These are phyloP conservation scores for Nephrotoma flavescens DNA, from an alignment of 2,888 invertebrate genomes.

Conservation along the genomic window DNA sequence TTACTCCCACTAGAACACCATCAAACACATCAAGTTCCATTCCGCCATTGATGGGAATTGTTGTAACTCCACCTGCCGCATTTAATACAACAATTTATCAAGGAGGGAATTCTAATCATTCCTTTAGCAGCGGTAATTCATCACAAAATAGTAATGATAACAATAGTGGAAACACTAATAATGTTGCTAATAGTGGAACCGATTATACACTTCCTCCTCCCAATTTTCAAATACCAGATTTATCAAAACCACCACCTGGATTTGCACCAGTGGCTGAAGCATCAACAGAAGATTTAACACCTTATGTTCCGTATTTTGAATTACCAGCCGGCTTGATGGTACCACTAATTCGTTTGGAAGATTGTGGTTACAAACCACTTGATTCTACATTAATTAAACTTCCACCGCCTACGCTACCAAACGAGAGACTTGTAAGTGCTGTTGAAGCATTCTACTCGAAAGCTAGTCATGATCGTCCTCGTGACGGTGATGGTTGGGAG, in stretches of 20 bases:
- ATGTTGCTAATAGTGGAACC: background rate
- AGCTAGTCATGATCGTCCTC: slow-evolving; percentile 86
- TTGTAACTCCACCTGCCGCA: slow-evolving; percentile 37
- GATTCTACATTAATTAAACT: slow-evolving; percentile 82
- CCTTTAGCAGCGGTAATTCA: background rate
- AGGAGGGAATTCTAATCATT: background rate
- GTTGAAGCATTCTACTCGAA: slow-evolving; percentile 93
- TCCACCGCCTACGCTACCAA: slow-evolving; percentile 91
- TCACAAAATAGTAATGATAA: background rate
- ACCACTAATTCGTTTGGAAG: slow-evolving; percentile 87
- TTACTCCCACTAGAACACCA: slow-evolving; percentile 19
- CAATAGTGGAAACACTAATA: background rate
- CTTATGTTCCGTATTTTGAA: slow-evolving; percentile 90
- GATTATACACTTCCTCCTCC: slow-evolving; percentile 29
- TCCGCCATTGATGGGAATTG: slow-evolving; percentile 17
- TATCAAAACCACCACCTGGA: slow-evolving; percentile 77
- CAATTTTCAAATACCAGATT: slow-evolving; percentile 54
- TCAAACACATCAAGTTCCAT: slow-evolving; percentile 20
- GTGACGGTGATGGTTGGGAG: slow-evolving; percentile 98
- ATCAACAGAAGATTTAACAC: slow-evolving; percentile 55
- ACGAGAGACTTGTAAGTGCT: slow-evolving; percentile 80
- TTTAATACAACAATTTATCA: background rate
- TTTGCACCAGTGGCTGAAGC: slow-evolving; percentile 33
- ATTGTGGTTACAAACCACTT: slow-evolving; percentile 75
- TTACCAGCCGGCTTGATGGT: slow-evolving; percentile 96